Percentiles rank a stretch among this genome's conserved stretches.
These are phyloP conservation scores for Habrosyne pyritoides DNA, from an alignment of 2,888 invertebrate genomes.

Conservation along the genomic window DNA sequence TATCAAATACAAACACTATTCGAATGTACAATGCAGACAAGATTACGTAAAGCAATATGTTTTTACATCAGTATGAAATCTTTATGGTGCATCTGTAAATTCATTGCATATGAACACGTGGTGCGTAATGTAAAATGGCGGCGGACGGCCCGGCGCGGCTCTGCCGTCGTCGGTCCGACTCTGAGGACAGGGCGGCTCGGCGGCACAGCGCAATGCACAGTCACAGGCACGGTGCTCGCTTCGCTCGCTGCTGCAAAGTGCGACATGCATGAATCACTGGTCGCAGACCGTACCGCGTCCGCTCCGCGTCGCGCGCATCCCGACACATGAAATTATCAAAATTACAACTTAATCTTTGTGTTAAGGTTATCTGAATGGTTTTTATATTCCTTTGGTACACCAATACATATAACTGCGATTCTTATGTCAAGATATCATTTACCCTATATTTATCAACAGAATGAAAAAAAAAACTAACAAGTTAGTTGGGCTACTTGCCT, in stretches of 20 bases:
- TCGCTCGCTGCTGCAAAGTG: constrained; percentile 27
- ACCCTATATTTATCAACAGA: no score
- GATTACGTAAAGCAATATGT: constrained; percentile 1
- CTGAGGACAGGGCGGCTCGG: constrained; percentile 18
- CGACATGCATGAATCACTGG: constrained; percentile 37
- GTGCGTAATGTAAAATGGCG: constrained; percentile 77
- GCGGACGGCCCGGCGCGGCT: constrained; percentile 35
- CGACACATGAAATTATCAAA: not conserved
- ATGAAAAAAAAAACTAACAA: no score
- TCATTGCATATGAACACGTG: constrained; percentile 69
- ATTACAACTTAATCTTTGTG: no score
- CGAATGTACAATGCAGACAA: not conserved
- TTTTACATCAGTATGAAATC: constrained; percentile 5
- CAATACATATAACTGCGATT: no score
- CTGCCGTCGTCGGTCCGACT: constrained; percentile 1
- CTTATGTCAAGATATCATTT: no score
- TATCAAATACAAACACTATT: not conserved
- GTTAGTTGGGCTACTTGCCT: no score
- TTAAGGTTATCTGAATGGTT: no score
- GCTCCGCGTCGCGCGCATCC: constrained; percentile 14
- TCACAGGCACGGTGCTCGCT: constrained; percentile 16
- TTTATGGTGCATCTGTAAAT: constrained; percentile 28
- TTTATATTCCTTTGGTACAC: no score
- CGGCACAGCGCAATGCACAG: constrained; percentile 18
- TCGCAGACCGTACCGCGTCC: constrained; percentile 18